These are phyloP conservation scores for Lepidocolaptes lacrymiger DNA, from an alignment of 2,797 vertebrate genomes.

Conservation along the genomic window DNA sequence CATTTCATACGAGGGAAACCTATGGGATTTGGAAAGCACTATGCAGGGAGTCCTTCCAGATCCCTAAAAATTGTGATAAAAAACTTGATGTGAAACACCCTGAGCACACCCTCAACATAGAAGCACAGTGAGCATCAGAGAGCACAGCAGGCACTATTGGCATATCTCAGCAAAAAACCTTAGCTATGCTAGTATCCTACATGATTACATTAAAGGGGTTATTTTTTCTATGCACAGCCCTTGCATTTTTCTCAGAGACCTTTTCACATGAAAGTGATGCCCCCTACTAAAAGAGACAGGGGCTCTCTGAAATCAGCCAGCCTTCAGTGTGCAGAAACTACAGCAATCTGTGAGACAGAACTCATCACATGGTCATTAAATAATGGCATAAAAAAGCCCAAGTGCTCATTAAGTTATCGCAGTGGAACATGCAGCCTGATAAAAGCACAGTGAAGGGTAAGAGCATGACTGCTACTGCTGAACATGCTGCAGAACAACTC, in stretches of 20 bases:
- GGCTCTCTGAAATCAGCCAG: background rate
- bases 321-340: background rate
- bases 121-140: background rate
- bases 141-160: background rate
- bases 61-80: background rate
- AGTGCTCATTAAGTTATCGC: background rate
- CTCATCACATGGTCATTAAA: background rate
- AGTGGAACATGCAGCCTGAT: background rate
- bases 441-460: background rate
- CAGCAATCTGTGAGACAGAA: background rate
- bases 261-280: background rate
- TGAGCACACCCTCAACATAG: background rate
- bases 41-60: background rate
- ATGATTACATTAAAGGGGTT: background rate
- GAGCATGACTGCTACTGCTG: background rate
- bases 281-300: background rate
- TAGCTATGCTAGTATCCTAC: background rate
- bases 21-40: background rate
- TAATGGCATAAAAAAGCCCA: background rate
- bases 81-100: background rate
- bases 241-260: background rate
- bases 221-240: background rate
- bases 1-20: background rate
- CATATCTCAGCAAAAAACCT: background rate
- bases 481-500: background rate